A percentile compares a stretch with the other conserved stretches of the same genome.
These are phyloP conservation scores for Tethea ocularis DNA, from an alignment of 2,888 invertebrate species.

Conservation along the genomic window DNA sequence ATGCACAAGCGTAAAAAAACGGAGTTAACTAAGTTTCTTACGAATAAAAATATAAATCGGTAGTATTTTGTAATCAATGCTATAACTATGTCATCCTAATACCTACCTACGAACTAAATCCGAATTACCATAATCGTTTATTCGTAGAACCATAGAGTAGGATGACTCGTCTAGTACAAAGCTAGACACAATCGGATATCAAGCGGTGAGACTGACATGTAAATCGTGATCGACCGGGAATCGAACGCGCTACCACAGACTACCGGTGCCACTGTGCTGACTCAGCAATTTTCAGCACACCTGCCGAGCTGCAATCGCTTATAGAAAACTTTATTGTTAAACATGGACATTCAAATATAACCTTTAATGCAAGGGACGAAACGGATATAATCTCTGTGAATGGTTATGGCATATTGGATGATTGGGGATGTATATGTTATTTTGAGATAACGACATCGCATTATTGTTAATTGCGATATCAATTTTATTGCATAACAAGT, in stretches of 20 bases:
- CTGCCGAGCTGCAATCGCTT: constrained; percentile 52
- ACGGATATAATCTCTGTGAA: constrained; percentile 7
- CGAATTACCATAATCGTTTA: constrained; percentile 67
- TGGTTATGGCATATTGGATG: constrained; percentile 6
- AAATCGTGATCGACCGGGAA: constrained; percentile 79
- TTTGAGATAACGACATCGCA: constrained; percentile 48
- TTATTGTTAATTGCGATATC: constrained; percentile 58
- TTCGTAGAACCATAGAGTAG: constrained; percentile 52
- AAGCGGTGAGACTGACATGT: constrained; percentile 81
- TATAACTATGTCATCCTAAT: constrained; percentile 31
- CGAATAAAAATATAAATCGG: too few species aligned
- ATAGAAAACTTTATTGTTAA: constrained; percentile 15
- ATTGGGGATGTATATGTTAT: constrained; percentile 26
- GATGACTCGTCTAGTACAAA: constrained; percentile 62
- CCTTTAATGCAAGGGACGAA: neutral
- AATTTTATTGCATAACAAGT: constrained; percentile 38
- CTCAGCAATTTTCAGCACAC: constrained; percentile 74
- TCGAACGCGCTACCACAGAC: constrained; percentile 77
- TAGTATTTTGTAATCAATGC: neutral
- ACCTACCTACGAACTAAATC: constrained; percentile 41
- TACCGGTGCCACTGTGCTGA: constrained; percentile 80
- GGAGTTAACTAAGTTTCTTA: too few species aligned
- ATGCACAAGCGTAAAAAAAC: too few species aligned
- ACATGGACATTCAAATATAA: constrained; percentile 13
- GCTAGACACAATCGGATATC: constrained; percentile 72